These are phyloP conservation scores for Microplitis mediator DNA, from an alignment of 1,140 invertebrate genomes.

Conservation along the genomic window DNA sequence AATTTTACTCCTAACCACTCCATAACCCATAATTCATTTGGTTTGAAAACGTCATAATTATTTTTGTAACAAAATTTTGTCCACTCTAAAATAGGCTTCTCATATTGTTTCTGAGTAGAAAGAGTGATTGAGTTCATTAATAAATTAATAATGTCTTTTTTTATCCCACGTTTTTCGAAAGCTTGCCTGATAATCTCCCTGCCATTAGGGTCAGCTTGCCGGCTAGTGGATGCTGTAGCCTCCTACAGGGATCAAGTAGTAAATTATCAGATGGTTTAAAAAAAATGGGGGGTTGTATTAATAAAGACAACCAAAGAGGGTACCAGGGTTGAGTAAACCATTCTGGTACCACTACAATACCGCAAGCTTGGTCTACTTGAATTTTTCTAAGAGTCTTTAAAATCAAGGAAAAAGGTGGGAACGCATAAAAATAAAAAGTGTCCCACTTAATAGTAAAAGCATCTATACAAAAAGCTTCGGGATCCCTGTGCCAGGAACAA, in stretches of 20 bases:
- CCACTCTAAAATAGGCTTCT: not conserved
- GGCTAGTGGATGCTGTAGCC: constrained; percentile 6
- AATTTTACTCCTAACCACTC: not conserved
- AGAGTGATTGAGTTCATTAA: not conserved
- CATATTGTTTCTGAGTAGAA: too few relatives aligned
- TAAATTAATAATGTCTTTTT: not conserved
- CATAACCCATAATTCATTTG: not conserved
- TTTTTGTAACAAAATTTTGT: not conserved
- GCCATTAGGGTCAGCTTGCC: not conserved
- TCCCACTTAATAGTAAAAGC: constrained; percentile 27
- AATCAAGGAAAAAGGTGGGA: constrained; percentile 33
- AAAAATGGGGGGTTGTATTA: constrained; percentile 18
- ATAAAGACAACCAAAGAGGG: constrained; percentile 23
- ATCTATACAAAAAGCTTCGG: constrained; percentile 25
- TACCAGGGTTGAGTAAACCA: constrained; percentile 34
- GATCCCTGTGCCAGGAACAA: constrained; percentile 40
- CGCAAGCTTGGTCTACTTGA: constrained; percentile 23
- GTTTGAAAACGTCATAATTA: not conserved
- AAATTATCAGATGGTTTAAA: constrained; percentile 1
- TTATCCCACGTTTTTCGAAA: not conserved
- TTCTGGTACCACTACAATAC: constrained; percentile 39
- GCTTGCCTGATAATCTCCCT: constrained; percentile 17
- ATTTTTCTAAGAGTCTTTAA: constrained; percentile 29
- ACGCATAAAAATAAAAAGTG: constrained; percentile 27
- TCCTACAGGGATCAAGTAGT: not conserved